These are phyloP conservation scores for Tachina grossa DNA, from an alignment of 2,888 invertebrate genomes.

Conservation along the genomic window DNA sequence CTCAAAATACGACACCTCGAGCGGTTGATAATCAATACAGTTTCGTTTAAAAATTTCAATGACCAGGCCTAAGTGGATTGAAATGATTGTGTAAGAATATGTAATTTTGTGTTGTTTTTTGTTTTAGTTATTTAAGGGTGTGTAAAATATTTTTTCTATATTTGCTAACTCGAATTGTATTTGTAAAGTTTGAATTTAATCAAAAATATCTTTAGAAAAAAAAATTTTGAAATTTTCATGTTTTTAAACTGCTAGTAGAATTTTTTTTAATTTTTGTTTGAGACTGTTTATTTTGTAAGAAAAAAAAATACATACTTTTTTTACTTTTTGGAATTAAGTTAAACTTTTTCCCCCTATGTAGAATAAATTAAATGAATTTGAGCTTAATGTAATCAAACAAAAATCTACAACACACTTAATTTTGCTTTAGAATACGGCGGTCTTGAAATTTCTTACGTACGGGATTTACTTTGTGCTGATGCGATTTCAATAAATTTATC, in stretches of 20 bases:
- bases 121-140: background rate
- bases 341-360: slow-evolving; percentile 32
- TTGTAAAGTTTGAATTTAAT: slow-evolving; percentile 7
- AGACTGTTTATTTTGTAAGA: slow-evolving; percentile 56
- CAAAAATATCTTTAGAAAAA: background rate
- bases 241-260: background rate
- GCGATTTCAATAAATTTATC: background rate
- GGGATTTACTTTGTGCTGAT: background rate
- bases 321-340: slow-evolving; percentile 12
- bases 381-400: slow-evolving; percentile 30
- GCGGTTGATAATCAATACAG: slow-evolving; percentile 94
- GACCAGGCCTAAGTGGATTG: background rate
- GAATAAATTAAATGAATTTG: slow-evolving; percentile 32
- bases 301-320: background rate
- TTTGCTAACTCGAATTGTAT: background rate
- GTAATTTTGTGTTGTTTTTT: background rate
- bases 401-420: slow-evolving; percentile 4
- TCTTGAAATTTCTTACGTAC: background rate
- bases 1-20: slow-evolving; percentile 82
- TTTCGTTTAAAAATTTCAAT: slow-evolving; percentile 84
- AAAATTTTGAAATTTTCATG: background rate
- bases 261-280: slow-evolving; percentile 28
- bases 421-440: background rate
- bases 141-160: background rate
- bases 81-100: slow-evolving; percentile 39